Conservation (phyloP, 2,113 vertebrate genomes). For the Pedetes capensis region DNA sequence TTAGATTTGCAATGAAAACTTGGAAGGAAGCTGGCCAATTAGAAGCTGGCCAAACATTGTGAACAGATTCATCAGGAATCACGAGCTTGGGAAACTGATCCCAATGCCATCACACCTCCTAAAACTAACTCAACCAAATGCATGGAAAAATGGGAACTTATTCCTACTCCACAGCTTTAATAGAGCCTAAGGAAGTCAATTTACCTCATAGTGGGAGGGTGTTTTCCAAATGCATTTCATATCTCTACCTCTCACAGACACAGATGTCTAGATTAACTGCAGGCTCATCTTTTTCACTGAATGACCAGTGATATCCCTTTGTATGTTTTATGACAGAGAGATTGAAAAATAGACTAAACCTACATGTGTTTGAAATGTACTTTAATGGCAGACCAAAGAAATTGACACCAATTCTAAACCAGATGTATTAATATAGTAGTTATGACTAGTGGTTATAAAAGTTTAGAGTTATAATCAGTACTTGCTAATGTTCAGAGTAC, state of each 20-base stretch:
- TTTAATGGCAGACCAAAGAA: neutral
- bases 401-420: conserved; percentile 3
- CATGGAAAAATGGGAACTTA: neutral
- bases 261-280: too few species aligned
- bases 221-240: neutral
- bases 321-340: neutral
- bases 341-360: neutral
- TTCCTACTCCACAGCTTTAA: neutral
- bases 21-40: neutral
- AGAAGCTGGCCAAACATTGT: neutral
- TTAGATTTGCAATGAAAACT: neutral
- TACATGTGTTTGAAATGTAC: neutral
- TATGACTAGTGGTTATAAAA: neutral
- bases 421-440: neutral
- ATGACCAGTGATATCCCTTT: neutral
- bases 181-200: neutral
- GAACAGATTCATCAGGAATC: neutral
- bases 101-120: accelerated
- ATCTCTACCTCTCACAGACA: neutral
- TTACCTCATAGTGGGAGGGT: neutral
- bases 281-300: neutral
- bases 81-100: neutral
- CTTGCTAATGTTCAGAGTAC: neutral
- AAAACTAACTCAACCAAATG: neutral
- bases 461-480: neutral